Evolutionary conservation across 1,140 invertebrate species (phyloP).

Genomic region (Nymphalis io): DNA sequence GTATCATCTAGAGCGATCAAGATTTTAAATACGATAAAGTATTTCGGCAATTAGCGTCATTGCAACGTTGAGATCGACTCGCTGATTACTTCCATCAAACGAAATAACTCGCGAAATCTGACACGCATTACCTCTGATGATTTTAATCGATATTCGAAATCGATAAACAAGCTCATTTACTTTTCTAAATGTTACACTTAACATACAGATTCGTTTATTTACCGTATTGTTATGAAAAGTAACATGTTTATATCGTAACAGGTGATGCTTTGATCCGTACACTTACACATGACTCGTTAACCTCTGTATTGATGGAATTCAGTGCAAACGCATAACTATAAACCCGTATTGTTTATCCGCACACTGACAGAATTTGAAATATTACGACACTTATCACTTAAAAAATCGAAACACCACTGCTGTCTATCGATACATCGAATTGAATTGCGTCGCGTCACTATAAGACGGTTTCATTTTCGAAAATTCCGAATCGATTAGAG

Average conservation of each 20-base stretch:
- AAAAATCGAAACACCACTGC: not conserved
- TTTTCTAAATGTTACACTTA: slow-evolving; percentile 15
- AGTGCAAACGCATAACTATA: slow-evolving; percentile 47
- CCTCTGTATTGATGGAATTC: slow-evolving; percentile 46
- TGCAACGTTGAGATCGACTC: slow-evolving; percentile 54
- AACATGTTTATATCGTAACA: slow-evolving; percentile 24
- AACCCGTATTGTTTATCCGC: slow-evolving; percentile 45
- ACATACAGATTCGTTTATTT: slow-evolving; percentile 31
- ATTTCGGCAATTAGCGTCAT: slow-evolving; percentile 67
- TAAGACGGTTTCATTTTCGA: slow-evolving; percentile 33
- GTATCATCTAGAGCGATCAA: slow-evolving; percentile 28
- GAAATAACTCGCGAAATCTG: slow-evolving; percentile 48
- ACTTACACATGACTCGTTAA: slow-evolving; percentile 44
- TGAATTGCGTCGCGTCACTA: slow-evolving; percentile 24
- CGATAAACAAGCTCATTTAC: slow-evolving; percentile 23
- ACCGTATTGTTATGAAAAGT: slow-evolving; percentile 7
- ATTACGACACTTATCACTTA: slow-evolving; percentile 39
- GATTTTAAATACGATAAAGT: slow-evolving; percentile 52
- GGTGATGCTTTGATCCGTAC: slow-evolving; percentile 39
- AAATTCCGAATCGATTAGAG: slow-evolving; percentile 23
- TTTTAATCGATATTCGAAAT: slow-evolving; percentile 27
- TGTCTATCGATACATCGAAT: slow-evolving; percentile 13
- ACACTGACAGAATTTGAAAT: slow-evolving; percentile 30
- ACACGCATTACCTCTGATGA: slow-evolving; percentile 41
- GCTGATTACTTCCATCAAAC: slow-evolving; percentile 66